Conservation (phyloP, 2,113 vertebrate species). For the Petaurus breviceps region DNA sequence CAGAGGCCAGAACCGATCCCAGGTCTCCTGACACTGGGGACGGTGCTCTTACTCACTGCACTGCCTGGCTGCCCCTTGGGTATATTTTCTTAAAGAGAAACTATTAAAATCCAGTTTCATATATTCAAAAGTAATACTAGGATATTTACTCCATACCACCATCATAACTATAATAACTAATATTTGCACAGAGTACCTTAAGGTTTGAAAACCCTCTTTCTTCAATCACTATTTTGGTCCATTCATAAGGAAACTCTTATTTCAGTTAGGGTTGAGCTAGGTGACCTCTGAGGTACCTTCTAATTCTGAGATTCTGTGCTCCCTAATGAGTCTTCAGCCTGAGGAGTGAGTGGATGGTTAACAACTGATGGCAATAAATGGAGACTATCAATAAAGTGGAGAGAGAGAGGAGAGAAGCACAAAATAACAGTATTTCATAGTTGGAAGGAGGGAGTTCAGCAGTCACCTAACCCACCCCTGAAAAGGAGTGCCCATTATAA, state of each 20-base stretch:
- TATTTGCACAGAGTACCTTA: neutral
- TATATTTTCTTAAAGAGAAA: neutral
- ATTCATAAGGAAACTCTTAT: neutral
- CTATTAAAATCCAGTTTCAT: neutral
- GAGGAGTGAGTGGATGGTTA: neutral
- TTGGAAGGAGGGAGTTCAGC: neutral
- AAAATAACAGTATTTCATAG: neutral
- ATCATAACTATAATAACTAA: neutral
- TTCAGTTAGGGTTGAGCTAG: neutral
- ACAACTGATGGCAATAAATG: neutral
- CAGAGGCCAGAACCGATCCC: too few species aligned
- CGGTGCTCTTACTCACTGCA: too few species aligned
- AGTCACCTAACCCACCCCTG: neutral
- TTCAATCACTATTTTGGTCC: neutral
- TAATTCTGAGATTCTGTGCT: fast-evolving
- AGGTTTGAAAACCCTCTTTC: neutral
- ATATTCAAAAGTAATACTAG: neutral
- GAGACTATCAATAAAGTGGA: neutral
- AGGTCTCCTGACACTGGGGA: too few species aligned
- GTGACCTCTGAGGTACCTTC: neutral
- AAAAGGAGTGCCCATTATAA: neutral
- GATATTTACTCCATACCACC: neutral
- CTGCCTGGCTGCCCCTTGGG: too few species aligned
- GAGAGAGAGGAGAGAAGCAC: neutral
- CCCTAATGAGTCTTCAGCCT: neutral